These are phyloP conservation scores for Opisthocomus hoazin DNA, from an alignment of 2,113 vertebrate genomes.

Conservation along the genomic window DNA sequence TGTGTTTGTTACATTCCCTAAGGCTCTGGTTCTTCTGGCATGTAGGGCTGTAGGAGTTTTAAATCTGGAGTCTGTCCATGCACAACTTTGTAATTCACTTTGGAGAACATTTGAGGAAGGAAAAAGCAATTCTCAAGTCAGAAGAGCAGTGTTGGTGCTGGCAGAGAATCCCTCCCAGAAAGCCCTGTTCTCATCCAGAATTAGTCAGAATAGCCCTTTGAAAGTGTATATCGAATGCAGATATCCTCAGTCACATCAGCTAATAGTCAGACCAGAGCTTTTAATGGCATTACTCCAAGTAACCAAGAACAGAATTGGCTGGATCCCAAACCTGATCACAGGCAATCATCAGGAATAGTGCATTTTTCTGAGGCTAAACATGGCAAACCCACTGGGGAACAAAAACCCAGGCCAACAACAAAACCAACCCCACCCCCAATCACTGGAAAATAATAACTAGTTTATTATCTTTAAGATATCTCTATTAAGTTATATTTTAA, in stretches of 20 bases:
- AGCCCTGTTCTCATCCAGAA: neutral
- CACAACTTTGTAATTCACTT: constrained; percentile 19
- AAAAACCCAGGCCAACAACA: too few relatives aligned
- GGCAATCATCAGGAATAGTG: neutral
- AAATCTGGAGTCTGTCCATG: constrained; percentile 41
- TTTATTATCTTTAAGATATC: neutral
- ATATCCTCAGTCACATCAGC: neutral
- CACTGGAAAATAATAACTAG: neutral
- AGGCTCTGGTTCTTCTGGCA: constrained; percentile 28
- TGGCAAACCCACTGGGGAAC: neutral
- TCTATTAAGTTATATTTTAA: neutral
- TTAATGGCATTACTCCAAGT: neutral
- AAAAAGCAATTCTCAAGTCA: constrained; percentile 24
- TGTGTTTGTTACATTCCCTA: neutral
- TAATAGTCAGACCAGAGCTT: neutral
- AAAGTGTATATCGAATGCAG: neutral
- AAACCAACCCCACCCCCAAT: neutral
- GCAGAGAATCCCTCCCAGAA: neutral
- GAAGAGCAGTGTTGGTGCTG: neutral
- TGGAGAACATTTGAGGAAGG: neutral
- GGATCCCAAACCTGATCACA: neutral
- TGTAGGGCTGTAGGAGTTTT: neutral
- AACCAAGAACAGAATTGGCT: neutral
- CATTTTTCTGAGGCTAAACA: neutral
- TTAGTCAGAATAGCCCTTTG: neutral